Evolutionary conservation across 1,140 invertebrate species (phyloP), one percentile per base, ranked within the genome.

Genomic region (Colletes gigas): DNA sequence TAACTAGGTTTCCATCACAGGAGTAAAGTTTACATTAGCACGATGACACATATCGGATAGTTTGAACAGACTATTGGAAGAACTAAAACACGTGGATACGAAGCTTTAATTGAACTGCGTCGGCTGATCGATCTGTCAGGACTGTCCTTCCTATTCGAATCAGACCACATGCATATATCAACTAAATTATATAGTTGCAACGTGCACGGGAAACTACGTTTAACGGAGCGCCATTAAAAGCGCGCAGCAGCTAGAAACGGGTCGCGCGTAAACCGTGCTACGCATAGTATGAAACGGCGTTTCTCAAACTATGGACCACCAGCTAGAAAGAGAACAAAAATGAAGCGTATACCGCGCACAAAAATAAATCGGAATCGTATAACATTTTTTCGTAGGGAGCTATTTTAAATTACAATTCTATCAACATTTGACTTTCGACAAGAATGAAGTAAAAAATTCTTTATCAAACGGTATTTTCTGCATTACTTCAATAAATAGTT

Each of bases 141-240:
- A 1, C 52, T n/a, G 65, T 44, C 30, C 57, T 68, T 71, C 55
- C 57, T 62, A 78, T 21, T 30, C 30, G 57, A 50, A 78, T 71
- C 76, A 44, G 67, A 71, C 54, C 65, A 50, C 74, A 30, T 50
- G 54, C 65, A 77, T 77, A 77, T 77, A 59, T 69, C n/a, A 77
- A 50, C 65, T 63, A 62, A 63, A 71, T 78, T 78, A 71, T 71
- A 78, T 19, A 44, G 67, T 44, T 47, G 76, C 10, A 55, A 55
- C 59, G 72, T 63, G 69, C 72, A 69, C 39, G 4, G 68, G 10
- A 21, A 78, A 78, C 44, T 71, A 50, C 10, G 67, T 78, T 71
- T 59, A 54, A 62, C 47, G 47, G 15, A 30, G 8, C 4, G 68
- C 59, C 30, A 54, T 78, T 72, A 55, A 63, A 78, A 63, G 47